These are phyloP conservation scores for Sandelia bainsii DNA, from an alignment of 2,797 vertebrate species.

Conservation along the genomic window DNA sequence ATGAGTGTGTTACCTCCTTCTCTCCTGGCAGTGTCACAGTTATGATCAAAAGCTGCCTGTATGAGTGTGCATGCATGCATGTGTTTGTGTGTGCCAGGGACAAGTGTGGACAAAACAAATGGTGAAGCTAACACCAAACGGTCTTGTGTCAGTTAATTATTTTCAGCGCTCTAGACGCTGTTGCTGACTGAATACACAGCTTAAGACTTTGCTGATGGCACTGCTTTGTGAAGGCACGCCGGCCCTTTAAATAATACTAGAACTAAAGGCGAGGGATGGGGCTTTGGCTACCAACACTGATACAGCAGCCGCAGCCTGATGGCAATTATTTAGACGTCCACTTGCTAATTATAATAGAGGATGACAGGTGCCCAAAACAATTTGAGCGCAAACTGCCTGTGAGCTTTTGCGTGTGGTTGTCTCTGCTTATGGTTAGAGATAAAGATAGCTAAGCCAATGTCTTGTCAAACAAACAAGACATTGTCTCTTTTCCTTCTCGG, in stretches of 20 bases:
- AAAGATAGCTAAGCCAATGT: conserved; percentile 74
- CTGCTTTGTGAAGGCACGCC: conserved; percentile 51
- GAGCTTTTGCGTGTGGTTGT: conserved; percentile 69
- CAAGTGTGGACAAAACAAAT: conserved; percentile 75
- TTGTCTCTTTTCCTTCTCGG: conserved; percentile 45
- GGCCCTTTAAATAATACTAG: conserved; percentile 75
- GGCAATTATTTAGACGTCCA: conserved; percentile 82
- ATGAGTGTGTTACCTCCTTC: conserved; percentile 62
- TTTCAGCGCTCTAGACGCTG: conserved; percentile 71
- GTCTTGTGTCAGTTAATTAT: conserved; percentile 75
- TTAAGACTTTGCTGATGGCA: conserved; percentile 69
- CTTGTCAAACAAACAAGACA: conserved; percentile 54
- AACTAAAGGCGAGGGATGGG: conserved; percentile 55
- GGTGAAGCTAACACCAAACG: conserved; percentile 64
- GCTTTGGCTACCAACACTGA: conserved; percentile 61
- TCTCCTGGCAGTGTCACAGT: conserved; percentile 69
- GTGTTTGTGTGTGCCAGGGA: conserved; percentile 47
- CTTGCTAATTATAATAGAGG: conserved; percentile 81
- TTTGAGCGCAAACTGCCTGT: conserved; percentile 76
- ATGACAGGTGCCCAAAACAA: conserved; percentile 84
- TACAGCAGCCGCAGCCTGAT: conserved; percentile 72
- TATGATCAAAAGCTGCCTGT: conserved; percentile 71
- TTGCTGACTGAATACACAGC: conserved; percentile 59
- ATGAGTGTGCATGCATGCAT: conserved; percentile 20
- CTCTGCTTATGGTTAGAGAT: conserved; percentile 65